These are phyloP conservation scores for Mercenaria mercenaria DNA, from an alignment of 1,140 invertebrate genomes.

Conservation along the genomic window DNA sequence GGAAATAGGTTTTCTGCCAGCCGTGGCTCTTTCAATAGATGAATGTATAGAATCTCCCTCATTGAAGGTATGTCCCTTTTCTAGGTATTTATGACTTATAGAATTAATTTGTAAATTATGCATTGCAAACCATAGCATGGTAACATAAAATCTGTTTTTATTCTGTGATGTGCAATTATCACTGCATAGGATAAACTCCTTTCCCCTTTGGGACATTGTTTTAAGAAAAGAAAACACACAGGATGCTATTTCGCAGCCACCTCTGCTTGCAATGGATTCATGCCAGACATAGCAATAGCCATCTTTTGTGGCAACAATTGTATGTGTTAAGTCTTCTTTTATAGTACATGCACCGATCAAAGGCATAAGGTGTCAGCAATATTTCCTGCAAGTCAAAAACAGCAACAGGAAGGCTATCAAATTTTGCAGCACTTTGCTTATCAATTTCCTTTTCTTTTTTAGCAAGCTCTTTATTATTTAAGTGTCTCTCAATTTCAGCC, in stretches of 20 bases:
- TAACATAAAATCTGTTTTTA: background rate
- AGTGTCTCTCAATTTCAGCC: background rate
- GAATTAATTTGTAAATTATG: background rate
- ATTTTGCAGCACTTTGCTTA: background rate
- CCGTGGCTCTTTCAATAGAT: background rate
- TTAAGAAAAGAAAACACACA: conserved; percentile 18
- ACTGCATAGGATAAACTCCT: conserved; percentile 11
- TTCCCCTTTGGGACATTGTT: background rate
- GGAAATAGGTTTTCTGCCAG: background rate
- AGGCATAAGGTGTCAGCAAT: background rate
- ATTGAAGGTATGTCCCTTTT: conserved; percentile 13
- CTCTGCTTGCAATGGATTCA: background rate
- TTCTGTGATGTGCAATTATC: conserved; percentile 11
- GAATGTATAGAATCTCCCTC: background rate
- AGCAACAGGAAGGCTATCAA: background rate
- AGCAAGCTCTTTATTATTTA: background rate
- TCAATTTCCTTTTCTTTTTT: background rate
- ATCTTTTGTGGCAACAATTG: conserved; percentile 17
- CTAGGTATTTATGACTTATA: conserved; percentile 17
- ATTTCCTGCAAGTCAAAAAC: conserved; percentile 4
- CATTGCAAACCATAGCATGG: conserved; percentile 6
- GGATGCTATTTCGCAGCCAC: conserved; percentile 38
- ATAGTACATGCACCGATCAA: background rate
- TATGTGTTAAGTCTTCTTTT: conserved; percentile 11
- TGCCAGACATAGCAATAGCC: conserved; percentile 23